Conservation (phyloP, 1,140 invertebrate genomes). For the Penaeus chinensis region DNA sequence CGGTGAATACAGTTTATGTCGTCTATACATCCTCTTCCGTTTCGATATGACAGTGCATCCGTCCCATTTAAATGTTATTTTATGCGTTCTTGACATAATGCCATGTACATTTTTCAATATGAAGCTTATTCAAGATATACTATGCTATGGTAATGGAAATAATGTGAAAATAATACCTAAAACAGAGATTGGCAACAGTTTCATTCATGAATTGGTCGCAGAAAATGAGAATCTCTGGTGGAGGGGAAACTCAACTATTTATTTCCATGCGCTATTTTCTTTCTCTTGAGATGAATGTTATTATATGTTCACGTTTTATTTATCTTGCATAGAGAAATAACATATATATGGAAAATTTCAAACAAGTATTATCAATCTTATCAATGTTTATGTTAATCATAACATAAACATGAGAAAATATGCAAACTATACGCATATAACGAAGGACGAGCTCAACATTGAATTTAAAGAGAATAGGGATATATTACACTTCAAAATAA, state of each 20-base stretch:
- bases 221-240: conserved; percentile 27
- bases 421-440: too few relatives aligned
- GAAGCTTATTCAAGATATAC: not conserved
- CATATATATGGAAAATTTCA: too few relatives aligned
- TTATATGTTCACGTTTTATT: not conserved
- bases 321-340: too few relatives aligned
- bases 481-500: too few relatives aligned
- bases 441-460: too few relatives aligned
- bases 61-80: not conserved
- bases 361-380: too few relatives aligned
- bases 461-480: too few relatives aligned
- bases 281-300: not conserved
- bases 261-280: not conserved
- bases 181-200: conserved; percentile 27
- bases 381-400: too few relatives aligned
- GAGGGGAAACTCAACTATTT: not conserved
- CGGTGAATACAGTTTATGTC: not conserved
- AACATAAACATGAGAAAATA: too few relatives aligned
- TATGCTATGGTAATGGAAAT: not conserved
- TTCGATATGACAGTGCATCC: conserved; percentile 30
- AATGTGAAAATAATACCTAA: not conserved
- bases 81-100: too few relatives aligned
- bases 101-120: not conserved
- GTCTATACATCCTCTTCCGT: conserved; percentile 53
- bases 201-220: conserved; percentile 56